These are phyloP conservation scores for Drosophila gaucha DNA, from an alignment of 2,888 invertebrate genomes.

Conservation along the genomic window DNA sequence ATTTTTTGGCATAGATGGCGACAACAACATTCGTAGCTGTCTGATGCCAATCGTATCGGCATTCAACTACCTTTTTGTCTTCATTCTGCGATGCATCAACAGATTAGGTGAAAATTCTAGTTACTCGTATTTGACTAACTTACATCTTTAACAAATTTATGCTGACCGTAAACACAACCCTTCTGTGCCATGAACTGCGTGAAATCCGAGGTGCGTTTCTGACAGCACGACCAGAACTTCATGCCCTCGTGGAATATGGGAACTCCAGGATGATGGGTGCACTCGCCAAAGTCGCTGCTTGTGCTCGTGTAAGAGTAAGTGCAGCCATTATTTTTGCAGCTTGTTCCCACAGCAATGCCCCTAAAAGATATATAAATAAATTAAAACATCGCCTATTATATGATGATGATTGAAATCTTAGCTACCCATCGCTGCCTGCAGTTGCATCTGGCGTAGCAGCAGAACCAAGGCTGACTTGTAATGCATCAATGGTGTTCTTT, in stretches of 20 bases:
- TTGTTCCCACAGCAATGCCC: conserved; percentile 89
- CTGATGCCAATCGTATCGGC: conserved; percentile 98
- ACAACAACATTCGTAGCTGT: conserved; percentile 93
- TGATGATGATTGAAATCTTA: not conserved
- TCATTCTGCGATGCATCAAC: conserved; percentile 85
- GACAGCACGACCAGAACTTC: conserved; percentile 99
- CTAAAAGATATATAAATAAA: conserved; percentile 69
- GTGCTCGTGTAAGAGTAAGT: conserved; percentile 89
- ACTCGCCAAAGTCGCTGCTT: conserved; percentile 88
- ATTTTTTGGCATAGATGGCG: conserved; percentile 95
- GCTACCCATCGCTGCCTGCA: conserved; percentile 30
- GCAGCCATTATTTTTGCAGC: conserved; percentile 95
- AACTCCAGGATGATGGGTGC: conserved; percentile 93
- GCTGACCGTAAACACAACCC: conserved; percentile 94
- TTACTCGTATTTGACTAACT: not conserved
- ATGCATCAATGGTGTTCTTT: conserved; percentile 86
- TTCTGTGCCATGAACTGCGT: conserved; percentile 95
- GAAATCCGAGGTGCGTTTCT: conserved; percentile 96
- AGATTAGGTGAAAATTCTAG: not conserved
- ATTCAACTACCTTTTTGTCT: conserved; percentile 87
- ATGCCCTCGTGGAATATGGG: conserved; percentile 98
- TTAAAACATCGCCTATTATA: not conserved
- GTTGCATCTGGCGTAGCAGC: not conserved
- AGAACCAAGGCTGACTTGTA: conserved; percentile 36
- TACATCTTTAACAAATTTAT: conserved; percentile 92